Conservation (phyloP, 2,888 invertebrate species). For the Drosophila flavopinicola region DNA sequence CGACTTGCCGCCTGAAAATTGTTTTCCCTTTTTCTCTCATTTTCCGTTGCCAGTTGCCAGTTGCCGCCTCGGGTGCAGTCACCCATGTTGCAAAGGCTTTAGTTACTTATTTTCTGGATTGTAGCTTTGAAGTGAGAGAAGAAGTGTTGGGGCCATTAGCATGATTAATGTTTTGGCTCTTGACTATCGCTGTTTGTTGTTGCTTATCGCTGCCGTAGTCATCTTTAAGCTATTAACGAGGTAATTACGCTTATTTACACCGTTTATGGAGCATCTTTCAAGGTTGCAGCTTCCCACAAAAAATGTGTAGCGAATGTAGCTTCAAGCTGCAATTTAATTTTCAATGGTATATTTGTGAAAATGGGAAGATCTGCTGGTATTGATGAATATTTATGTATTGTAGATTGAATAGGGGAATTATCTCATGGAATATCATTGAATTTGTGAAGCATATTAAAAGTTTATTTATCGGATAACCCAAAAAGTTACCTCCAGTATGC, state of each 20-base stretch:
- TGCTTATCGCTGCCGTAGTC: slow-evolving; percentile 10
- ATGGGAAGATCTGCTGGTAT: too few relatives aligned
- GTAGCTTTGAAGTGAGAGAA: slow-evolving; percentile 53
- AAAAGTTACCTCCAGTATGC: too few relatives aligned
- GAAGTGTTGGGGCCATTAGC: slow-evolving; percentile 70
- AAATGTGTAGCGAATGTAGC: too few relatives aligned
- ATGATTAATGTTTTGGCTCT: slow-evolving; percentile 68
- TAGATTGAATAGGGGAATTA: too few relatives aligned
- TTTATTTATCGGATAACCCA: too few relatives aligned
- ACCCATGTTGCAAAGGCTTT: slow-evolving; percentile 59
- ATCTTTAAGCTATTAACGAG: slow-evolving; percentile 36
- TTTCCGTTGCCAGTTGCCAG: too few relatives aligned
- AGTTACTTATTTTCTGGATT: slow-evolving; percentile 69
- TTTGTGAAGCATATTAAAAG: too few relatives aligned
- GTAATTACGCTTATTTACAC: slow-evolving; percentile 40
- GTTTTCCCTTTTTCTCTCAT: slow-evolving; percentile 71
- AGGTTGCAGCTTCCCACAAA: slow-evolving; percentile 37
- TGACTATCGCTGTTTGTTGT: slow-evolving; percentile 1
- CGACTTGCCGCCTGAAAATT: slow-evolving; percentile 50
- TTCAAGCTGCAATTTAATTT: too few relatives aligned
- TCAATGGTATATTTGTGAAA: too few relatives aligned
- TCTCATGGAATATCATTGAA: too few relatives aligned
- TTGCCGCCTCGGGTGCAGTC: slow-evolving; percentile 57
- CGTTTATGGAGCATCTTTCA: slow-evolving; percentile 33
- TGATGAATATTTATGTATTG: too few relatives aligned